phyloP scores from a whole-genome alignment of 23 tunicate species.

The Botrylloides violaceus region DNA sequence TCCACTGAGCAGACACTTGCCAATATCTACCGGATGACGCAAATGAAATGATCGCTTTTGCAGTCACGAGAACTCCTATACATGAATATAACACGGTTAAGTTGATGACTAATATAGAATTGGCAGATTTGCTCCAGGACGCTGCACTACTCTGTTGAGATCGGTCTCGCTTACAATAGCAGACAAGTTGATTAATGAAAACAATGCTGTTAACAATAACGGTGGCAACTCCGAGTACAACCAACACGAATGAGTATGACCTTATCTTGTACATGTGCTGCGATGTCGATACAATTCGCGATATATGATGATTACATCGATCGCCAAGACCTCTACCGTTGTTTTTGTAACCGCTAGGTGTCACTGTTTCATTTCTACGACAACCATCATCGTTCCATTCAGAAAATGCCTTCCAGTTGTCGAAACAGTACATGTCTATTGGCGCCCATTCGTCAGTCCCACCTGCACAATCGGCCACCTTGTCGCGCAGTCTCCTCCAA shows the following conservation, averaged over 20 bases:
- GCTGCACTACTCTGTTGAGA: not conserved
- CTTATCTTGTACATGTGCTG: not conserved
- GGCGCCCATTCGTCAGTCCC: slow-evolving; percentile 8
- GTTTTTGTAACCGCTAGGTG: not conserved
- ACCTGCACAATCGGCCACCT: not conserved
- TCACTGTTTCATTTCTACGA: not conserved
- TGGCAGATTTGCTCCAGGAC: not conserved
- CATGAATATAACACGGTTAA: not conserved
- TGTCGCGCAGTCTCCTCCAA: slow-evolving; percentile 3
- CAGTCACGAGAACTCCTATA: not conserved
- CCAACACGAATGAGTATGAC: not conserved
- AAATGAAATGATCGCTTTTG: not conserved
- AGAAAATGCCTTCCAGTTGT: not conserved
- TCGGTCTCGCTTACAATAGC: not conserved
- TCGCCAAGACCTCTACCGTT: not conserved
- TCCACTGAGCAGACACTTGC: slow-evolving; percentile 2
- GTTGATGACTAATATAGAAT: not conserved
- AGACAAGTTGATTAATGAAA: not conserved
- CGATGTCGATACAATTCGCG: not conserved
- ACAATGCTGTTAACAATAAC: not conserved
- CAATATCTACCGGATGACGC: not conserved
- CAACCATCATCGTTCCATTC: not conserved
- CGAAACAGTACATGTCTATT: not conserved
- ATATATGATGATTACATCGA: not conserved
- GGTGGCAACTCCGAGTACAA: not conserved